Evolutionary conservation across 2,888 invertebrate genomes (phyloP), one percentile per base, ranked within the genome.

Genomic region (Taenaris catops): DNA sequence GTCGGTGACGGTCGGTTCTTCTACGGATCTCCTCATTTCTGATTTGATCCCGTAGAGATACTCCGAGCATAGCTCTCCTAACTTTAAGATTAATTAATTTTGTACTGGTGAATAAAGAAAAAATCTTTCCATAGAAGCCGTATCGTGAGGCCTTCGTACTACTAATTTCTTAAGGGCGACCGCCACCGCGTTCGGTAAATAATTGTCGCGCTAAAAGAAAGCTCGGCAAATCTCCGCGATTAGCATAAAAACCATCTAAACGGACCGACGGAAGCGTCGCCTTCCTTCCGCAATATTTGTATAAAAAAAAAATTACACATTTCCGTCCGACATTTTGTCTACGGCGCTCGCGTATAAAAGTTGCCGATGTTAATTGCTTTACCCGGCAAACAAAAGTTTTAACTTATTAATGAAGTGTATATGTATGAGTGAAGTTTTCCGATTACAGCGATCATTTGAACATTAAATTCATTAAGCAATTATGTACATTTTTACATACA

Each of bases 161-260:
- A 60, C 67, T 75, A 75, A 75, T 75, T 73, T 68, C 71, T 68
- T 67, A 65, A 67, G 66, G 63, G 58, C 57, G 60, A 49, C 58
- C 60, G 53, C 64, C 52, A 28, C 40, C 62, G 32, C 34, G 41
- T 24, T 52, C 63, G 55, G 66, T 80, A 73, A 83, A 81, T 83
- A 83, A 84, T 78, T 70, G 69, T 72, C 63, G 59, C 58, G 65
- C 73, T 68, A 73, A 80, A 76, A 76, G 73, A 78, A 76, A 76
- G 59, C 66, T 69, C 72, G 64, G 72, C 71, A 74, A 84, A 84
- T 79, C 78, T 73, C 64, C 55, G 40, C 66, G 75, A 86, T 86
- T 86, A 83, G 63, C 84, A 86, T 86, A 84, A 86, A 84, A 83
- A 78, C 68, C 80, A 75, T 67, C 81, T 80, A 79, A 84, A 79